These are phyloP conservation scores for Papilio aristodemus DNA, from an alignment of 1,140 invertebrate species.

Conservation along the genomic window DNA sequence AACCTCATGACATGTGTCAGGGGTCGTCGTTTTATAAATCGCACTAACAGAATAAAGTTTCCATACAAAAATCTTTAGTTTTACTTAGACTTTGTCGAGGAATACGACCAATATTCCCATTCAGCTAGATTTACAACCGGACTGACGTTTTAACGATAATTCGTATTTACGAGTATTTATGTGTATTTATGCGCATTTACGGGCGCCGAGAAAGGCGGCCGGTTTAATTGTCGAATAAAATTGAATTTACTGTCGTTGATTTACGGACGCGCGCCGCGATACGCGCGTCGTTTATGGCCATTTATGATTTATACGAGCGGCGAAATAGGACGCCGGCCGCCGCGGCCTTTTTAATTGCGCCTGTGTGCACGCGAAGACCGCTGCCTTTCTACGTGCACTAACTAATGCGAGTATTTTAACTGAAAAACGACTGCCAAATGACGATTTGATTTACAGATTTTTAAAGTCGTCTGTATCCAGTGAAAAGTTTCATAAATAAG, in stretches of 20 bases:
- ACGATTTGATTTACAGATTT: too few relatives aligned
- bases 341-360: neutral
- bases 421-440: too few relatives aligned
- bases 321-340: slow-evolving; percentile 38
- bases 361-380: neutral
- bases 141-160: slow-evolving; percentile 80
- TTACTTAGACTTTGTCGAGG: slow-evolving; percentile 33
- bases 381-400: neutral
- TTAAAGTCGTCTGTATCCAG: too few relatives aligned
- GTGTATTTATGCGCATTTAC: slow-evolving; percentile 73
- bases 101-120: slow-evolving; percentile 53
- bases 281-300: slow-evolving; percentile 50
- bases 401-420: neutral
- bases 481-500: too few relatives aligned
- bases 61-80: neutral
- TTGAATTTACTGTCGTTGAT: slow-evolving; percentile 76
- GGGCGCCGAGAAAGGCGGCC: slow-evolving; percentile 71
- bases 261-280: slow-evolving; percentile 53
- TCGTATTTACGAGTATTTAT: slow-evolving; percentile 76
- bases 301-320: slow-evolving; percentile 53
- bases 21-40: neutral
- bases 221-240: slow-evolving; percentile 80
- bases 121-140: slow-evolving; percentile 66
- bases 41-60: neutral
- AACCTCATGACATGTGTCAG: neutral